phyloP scores from a whole-genome alignment of 2,888 invertebrate species.

The Hedychridium roseum region DNA sequence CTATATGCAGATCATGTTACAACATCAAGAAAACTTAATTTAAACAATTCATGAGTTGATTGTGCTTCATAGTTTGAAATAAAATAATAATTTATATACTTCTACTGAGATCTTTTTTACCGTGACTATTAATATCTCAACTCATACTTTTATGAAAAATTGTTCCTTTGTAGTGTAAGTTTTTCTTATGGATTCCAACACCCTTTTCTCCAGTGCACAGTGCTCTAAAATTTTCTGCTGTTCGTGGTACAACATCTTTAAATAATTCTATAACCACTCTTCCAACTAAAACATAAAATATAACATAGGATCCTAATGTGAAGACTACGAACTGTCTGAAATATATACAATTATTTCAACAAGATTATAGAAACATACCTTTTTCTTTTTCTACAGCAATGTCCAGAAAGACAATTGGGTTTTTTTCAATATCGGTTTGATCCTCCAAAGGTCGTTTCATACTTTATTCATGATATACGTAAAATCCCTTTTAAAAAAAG shows the following conservation, averaged over 20 bases:
- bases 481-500: no score
- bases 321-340: constrained; percentile 1
- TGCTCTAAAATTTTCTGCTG: constrained; percentile 90
- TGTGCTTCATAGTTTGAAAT: no score
- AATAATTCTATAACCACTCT: constrained; percentile 87
- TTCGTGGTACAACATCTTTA: constrained; percentile 83
- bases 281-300: constrained; percentile 68
- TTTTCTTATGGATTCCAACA: constrained; percentile 72
- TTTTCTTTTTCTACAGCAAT: constrained; percentile 73
- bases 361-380: constrained; percentile 65
- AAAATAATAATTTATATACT: no score
- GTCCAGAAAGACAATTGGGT: constrained; percentile 78
- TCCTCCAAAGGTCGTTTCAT: constrained; percentile 42
- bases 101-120: not conserved
- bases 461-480: constrained; percentile 16
- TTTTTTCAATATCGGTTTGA: constrained; percentile 47
- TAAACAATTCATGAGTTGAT: no score
- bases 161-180: constrained; percentile 84
- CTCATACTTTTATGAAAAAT: constrained; percentile 78
- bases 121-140: not conserved
- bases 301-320: constrained; percentile 11
- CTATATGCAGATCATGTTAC: no score
- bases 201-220: constrained; percentile 93
- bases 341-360: not conserved
- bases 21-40: no score